Base-by-base conservation (phyloP, 2,113 vertebrate species). In the Centropus bengalensis region DNA sequence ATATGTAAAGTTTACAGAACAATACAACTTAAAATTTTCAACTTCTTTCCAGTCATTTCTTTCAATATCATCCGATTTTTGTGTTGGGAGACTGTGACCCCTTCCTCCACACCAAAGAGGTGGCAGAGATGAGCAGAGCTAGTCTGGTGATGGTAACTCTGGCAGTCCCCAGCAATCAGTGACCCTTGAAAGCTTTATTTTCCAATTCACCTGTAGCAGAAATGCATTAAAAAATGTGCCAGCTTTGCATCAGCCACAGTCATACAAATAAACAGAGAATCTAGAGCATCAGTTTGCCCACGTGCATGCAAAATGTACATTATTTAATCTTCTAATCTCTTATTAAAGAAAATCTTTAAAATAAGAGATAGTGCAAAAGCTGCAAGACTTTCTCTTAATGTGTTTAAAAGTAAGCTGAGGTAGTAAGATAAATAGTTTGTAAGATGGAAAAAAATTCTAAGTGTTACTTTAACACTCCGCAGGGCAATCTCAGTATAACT, bases 291-390 rank as follows among this genome's bases (percentile, higher is more conserved):
- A 4, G 23, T 0, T 27, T 13, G n/a, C n/a, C 56, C n/a, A 24
- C 3, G 1, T 3, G 14, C 40, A 4, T 3, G 19, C 49, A 49
- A n/a, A 47, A 40, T 1, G 0, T 6, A 12, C 27, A 1, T 1
- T 4, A 20, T 22, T 47, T n/a, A 49, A 12, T 8, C 45, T 36
- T 30, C 30, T 27, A 17, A 26, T 5, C 22, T 19, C 6, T 16
- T 12, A 15, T 13, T 44, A 20, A 58, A 44, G 42, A 38, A 8
- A 4, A 9, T 42, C 42, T 27, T n/a, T 60, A 36, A 51, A 42
- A 14, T 6, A 20, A 51, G 23, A 27, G 42, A 16, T 58, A 59
- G 14, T 6, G 20, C 20, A 66, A 62, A 63, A 69, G 24, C 28
- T 32, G 5, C 2, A 14, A 30, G 10, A 40, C 9, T 19, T 22